Evolutionary conservation across 2,888 invertebrate genomes (phyloP).

Genomic region (Alsophila aescularia): DNA sequence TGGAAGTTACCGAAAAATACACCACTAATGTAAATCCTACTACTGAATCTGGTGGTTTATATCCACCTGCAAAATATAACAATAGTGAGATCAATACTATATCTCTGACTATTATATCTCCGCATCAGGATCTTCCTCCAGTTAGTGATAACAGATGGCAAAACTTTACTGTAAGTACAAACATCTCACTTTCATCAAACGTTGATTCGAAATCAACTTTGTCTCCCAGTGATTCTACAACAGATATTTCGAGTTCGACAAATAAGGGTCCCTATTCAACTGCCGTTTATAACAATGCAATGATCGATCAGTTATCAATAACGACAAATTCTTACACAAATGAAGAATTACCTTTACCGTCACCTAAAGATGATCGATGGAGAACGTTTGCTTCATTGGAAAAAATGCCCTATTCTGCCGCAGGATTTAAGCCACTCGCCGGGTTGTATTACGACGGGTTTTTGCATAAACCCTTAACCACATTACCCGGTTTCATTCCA

Average conservation of each 20-base stretch:
- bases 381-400: slow-evolving; percentile 50
- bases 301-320: slow-evolving; percentile 67
- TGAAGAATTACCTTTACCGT: slow-evolving; percentile 54
- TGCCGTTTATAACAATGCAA: slow-evolving; percentile 55
- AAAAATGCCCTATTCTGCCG: slow-evolving; percentile 30
- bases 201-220: slow-evolving; percentile 4
- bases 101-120: slow-evolving; percentile 30
- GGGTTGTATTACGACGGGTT: slow-evolving; percentile 78
- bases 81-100: slow-evolving; percentile 18
- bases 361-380: slow-evolving; percentile 65
- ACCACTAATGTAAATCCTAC: slow-evolving; percentile 12
- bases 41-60: slow-evolving; percentile 15
- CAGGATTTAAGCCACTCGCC: slow-evolving; percentile 70
- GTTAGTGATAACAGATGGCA: slow-evolving; percentile 41
- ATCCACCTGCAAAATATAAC: slow-evolving; percentile 25
- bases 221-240: slow-evolving; percentile 24
- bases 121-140: slow-evolving; percentile 33
- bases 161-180: slow-evolving; percentile 46
- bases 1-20: slow-evolving; percentile 14
- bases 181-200: slow-evolving; percentile 24
- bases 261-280: slow-evolving; percentile 54
- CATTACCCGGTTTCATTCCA: slow-evolving; percentile 57
- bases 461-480: slow-evolving; percentile 64
- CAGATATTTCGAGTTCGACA: slow-evolving; percentile 37
- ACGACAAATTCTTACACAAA: slow-evolving; percentile 65